A percentile compares a stretch with the other conserved stretches of the same genome.
Evolutionary conservation across 2,888 invertebrate species (phyloP).

Genomic region (Selenia dentaria): DNA sequence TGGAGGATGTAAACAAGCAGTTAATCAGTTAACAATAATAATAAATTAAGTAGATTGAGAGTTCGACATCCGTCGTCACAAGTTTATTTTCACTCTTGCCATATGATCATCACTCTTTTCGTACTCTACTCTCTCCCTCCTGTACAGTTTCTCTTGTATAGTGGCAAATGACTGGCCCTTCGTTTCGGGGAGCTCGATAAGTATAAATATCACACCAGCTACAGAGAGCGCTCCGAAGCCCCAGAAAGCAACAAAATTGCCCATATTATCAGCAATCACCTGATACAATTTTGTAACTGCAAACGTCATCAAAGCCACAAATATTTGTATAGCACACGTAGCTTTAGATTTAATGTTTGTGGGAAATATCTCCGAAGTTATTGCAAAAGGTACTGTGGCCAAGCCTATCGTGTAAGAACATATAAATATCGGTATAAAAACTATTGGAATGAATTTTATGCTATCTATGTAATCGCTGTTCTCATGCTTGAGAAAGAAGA

Average conservation of each 20-base stretch:
- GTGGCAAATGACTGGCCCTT: conserved; percentile 86
- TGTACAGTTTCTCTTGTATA: conserved; percentile 79
- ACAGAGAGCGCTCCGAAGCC: conserved; percentile 77
- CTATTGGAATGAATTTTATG: conserved; percentile 83
- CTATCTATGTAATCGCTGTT: conserved; percentile 70
- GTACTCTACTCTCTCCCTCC: conserved; percentile 62
- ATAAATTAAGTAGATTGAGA: not conserved
- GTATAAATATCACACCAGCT: conserved; percentile 80
- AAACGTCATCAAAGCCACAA: conserved; percentile 84
- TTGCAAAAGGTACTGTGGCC: conserved; percentile 86
- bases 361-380: conserved; percentile 87
- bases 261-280: conserved; percentile 77
- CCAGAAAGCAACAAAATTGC: conserved; percentile 83
- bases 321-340: conserved; percentile 86
- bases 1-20: conserved; percentile 1
- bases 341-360: conserved; percentile 86
- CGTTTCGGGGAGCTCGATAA: conserved; percentile 83
- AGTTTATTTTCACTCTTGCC: conserved; percentile 63
- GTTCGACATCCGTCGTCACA: conserved; percentile 34
- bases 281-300: conserved; percentile 85
- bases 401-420: conserved; percentile 86
- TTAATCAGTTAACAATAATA: not conserved
- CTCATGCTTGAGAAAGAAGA: conserved; percentile 81
- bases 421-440: conserved; percentile 85
- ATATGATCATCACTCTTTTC: conserved; percentile 62